Base-by-base conservation (phyloP, 2,797 vertebrate genomes). In the Micropoecilia bifurca region DNA sequence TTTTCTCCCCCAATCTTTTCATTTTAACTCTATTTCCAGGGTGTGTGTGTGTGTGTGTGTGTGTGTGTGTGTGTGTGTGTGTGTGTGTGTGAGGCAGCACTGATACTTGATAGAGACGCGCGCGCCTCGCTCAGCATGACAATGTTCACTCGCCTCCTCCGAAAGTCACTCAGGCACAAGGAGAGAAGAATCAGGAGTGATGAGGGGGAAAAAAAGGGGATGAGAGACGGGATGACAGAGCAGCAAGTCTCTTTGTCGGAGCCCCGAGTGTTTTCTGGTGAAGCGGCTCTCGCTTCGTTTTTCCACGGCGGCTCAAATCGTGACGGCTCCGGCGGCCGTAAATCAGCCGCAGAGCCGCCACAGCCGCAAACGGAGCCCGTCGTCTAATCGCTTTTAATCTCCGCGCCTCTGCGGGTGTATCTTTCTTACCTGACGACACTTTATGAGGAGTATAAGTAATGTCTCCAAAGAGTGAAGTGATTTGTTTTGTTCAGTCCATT, bases 341-440 rank as follows among this genome's bases (percentile, higher is more conserved):
- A 94, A 94, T 93, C 92, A 90, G 68, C n/a, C 68, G 1, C 79
- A 10, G 75, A 83, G 80, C 77, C 78, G 50, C 43, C 25, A 39
- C 75, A 84, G 86, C 84, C 77, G 61, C 76, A 85, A 90, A 92
- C 87, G 73, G 89, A 93, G 90, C 87, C 84, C 71, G 30, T 80
- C 81, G 48, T 82, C 89, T 90, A 91, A 93, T 93, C 89, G 88
- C 82, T 75, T 91, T 84, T 87, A 92, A 92, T 92, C 48, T 93
- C 9, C 84, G 81, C 48, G 3, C 75, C 74, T 85, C 95, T 91
- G 63, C 88, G 96, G 96, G 91, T 97, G 68, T 88, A 90, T 80
- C 95, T 96, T 83, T 92, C 91, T 96, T 95, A 84, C 95, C 95
- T 1, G 97, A 95, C 95, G 88, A 96, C 95, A 92, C 96, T 96